Evolutionary conservation across 1,140 invertebrate species (phyloP).

Genomic region (Coboldia fuscipes): DNA sequence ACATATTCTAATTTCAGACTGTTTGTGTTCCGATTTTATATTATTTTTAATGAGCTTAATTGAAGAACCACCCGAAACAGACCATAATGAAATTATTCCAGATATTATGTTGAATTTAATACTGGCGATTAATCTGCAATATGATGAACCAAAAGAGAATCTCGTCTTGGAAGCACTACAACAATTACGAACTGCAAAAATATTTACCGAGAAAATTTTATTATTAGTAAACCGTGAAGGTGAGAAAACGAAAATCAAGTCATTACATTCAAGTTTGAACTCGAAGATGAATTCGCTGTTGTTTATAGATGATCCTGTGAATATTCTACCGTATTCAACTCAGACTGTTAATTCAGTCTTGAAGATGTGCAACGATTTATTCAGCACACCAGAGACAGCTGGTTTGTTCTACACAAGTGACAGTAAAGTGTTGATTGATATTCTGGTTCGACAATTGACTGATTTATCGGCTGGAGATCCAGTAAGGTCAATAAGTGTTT

Average conservation of each 20-base stretch:
- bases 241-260: conserved; percentile 19
- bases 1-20: conserved; percentile 27
- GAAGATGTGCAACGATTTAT: conserved; percentile 72
- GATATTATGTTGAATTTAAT: conserved; percentile 67
- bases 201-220: conserved; percentile 74
- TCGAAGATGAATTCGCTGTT: conserved; percentile 1
- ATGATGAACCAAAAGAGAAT: conserved; percentile 40
- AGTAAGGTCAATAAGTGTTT: conserved; percentile 27
- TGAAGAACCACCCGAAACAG: conserved; percentile 52
- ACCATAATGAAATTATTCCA: conserved; percentile 55
- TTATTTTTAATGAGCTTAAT: conserved; percentile 57
- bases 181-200: conserved; percentile 48
- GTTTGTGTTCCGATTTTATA: conserved; percentile 59
- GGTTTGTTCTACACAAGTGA: conserved; percentile 84
- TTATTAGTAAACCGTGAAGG: conserved; percentile 75
- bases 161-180: conserved; percentile 52
- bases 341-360: conserved; percentile 61
- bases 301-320: conserved; percentile 61
- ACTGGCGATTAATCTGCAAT: conserved; percentile 76
- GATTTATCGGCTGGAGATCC: conserved; percentile 72
- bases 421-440: conserved; percentile 77
- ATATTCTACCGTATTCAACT: conserved; percentile 62
- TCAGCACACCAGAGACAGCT: conserved; percentile 49
- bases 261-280: conserved; percentile 1
- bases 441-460: conserved; percentile 66